Evolutionary conservation across 2,113 vertebrate species (phyloP).

Genomic region (Colistium nudipinnis): DNA sequence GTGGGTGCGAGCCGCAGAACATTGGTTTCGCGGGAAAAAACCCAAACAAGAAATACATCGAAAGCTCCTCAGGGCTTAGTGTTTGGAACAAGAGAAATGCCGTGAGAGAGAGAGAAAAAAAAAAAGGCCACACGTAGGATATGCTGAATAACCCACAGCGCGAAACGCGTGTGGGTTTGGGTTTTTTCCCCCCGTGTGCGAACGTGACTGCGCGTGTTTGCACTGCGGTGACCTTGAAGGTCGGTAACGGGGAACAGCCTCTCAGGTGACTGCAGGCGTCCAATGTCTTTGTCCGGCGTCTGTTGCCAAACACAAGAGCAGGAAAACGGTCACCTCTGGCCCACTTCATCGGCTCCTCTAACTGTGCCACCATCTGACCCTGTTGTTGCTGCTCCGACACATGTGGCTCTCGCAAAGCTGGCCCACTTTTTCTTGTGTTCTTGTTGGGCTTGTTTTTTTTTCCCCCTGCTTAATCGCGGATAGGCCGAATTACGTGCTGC

Average conservation of each 20-base stretch:
- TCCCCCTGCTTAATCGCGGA: neutral
- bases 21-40: too few relatives aligned
- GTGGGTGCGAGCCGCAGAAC: neutral
- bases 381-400: neutral
- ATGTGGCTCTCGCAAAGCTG: too few relatives aligned
- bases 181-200: conserved; percentile 3
- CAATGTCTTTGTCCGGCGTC: conserved; percentile 19
- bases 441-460: too few relatives aligned
- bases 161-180: too few relatives aligned
- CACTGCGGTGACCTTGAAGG: conserved; percentile 48
- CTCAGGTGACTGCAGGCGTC: conserved; percentile 56
- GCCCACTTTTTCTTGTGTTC: neutral
- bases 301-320: conserved; percentile 69
- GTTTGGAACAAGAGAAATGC: too few relatives aligned
- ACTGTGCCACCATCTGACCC: conserved; percentile 6
- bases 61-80: too few relatives aligned
- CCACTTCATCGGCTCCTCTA: conserved; percentile 57
- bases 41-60: too few relatives aligned
- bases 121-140: too few relatives aligned
- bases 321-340: conserved; percentile 80
- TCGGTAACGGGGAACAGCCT: conserved; percentile 39
- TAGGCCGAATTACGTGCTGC: neutral
- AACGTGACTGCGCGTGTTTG: conserved; percentile 5
- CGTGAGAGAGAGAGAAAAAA: too few relatives aligned
- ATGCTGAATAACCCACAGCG: too few relatives aligned